These are phyloP conservation scores for Trissolcus japonicus DNA, from an alignment of 2,888 invertebrate species.

Conservation along the genomic window DNA sequence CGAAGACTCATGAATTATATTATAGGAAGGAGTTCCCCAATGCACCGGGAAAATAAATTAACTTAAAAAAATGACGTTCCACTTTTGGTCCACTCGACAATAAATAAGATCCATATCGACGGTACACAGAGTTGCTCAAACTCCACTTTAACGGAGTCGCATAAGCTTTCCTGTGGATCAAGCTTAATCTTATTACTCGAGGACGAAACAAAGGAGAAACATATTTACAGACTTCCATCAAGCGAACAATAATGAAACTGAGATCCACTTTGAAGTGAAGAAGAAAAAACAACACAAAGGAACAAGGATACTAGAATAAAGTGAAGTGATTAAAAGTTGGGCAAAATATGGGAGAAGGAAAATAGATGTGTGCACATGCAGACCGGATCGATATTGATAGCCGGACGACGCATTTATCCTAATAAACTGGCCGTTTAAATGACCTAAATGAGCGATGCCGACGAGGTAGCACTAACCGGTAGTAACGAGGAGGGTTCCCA, in stretches of 20 bases:
- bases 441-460: conserved; percentile 74
- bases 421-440: conserved; percentile 58
- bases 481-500: conserved; percentile 65
- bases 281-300: background rate
- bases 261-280: background rate
- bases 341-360: background rate
- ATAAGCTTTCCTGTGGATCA: background rate
- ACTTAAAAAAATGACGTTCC: conserved; percentile 2
- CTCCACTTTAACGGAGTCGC: conserved; percentile 1
- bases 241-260: conserved; percentile 1
- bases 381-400: background rate
- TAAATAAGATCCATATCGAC: conserved; percentile 17
- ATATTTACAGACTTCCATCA: conserved; percentile 7
- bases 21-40: background rate
- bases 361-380: background rate
- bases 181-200: background rate
- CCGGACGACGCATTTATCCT: conserved; percentile 9
- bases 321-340: background rate
- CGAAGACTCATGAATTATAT: conserved; percentile 1
- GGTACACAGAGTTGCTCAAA: conserved; percentile 8
- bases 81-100: conserved; percentile 11
- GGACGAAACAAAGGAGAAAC: background rate
- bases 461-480: conserved; percentile 68
- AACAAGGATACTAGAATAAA: background rate
- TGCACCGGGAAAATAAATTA: conserved; percentile 6